Conservation (phyloP, 2,888 invertebrate species). For the Pristionchus entomophagus region DNA sequence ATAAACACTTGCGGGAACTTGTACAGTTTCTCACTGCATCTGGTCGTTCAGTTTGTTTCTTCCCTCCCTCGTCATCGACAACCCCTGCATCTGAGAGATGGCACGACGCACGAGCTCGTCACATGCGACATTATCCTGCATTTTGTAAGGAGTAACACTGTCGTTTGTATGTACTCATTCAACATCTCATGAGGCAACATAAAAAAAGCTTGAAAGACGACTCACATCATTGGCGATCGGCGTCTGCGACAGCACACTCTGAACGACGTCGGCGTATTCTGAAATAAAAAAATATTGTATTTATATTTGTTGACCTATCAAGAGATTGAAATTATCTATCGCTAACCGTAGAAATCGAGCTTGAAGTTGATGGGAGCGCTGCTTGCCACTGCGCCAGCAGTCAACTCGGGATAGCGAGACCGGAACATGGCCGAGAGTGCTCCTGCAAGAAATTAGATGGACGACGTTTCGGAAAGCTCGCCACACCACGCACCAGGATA, state of each 20-base stretch:
- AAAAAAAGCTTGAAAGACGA: background rate
- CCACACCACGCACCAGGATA: background rate
- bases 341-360: conserved; percentile 62
- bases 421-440: conserved; percentile 68
- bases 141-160: no score
- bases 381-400: conserved; percentile 65
- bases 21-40: conserved; percentile 27
- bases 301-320: no score
- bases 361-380: conserved; percentile 64
- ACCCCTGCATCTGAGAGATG: conserved; percentile 52
- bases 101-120: conserved; percentile 14
- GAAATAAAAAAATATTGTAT: background rate
- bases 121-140: background rate
- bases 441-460: conserved; percentile 49
- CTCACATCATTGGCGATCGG: background rate
- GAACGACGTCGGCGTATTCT: conserved; percentile 45
- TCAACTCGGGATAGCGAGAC: conserved; percentile 62
- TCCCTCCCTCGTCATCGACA: conserved; percentile 58
- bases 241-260: conserved; percentile 41
- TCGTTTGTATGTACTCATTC: background rate
- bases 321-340: no score
- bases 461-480: background rate
- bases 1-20: no score
- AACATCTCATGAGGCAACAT: no score
- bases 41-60: conserved; percentile 55